These are phyloP conservation scores for Brachyopa scutellaris DNA, from an alignment of 2,888 invertebrate genomes.

Conservation along the genomic window DNA sequence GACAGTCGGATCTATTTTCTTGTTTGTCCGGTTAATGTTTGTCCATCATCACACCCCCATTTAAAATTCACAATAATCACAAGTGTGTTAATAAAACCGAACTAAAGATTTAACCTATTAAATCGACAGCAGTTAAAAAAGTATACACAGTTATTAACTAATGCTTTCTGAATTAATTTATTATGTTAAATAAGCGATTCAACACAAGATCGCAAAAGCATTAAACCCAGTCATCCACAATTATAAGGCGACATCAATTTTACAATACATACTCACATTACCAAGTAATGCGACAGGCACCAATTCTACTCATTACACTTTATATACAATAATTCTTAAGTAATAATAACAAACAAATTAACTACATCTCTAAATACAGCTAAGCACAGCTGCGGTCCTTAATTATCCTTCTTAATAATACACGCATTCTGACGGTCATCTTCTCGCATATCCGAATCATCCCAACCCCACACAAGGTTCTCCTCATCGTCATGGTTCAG, in stretches of 20 bases:
- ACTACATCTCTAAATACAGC: neutral
- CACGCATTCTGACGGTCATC: constrained; percentile 85
- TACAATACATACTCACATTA: constrained; percentile 1
- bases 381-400: constrained; percentile 48
- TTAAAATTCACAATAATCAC: too few relatives aligned
- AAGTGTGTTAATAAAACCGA: too few relatives aligned
- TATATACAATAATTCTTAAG: constrained; percentile 30
- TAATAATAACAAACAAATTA: constrained; percentile 1
- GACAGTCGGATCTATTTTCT: too few relatives aligned
- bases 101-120: too few relatives aligned
- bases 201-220: constrained; percentile 35
- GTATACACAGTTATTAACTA: too few relatives aligned
- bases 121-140: too few relatives aligned
- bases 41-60: too few relatives aligned
- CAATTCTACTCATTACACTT: constrained; percentile 75
- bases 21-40: too few relatives aligned
- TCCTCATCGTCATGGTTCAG: constrained; percentile 81
- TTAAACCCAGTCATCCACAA: constrained; percentile 32
- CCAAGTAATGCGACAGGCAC: constrained; percentile 74
- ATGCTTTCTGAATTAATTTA: too few relatives aligned
- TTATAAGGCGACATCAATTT: neutral
- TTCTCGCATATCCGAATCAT: constrained; percentile 88
- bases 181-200: constrained; percentile 20
- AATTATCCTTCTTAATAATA: constrained; percentile 78
- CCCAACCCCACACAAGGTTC: constrained; percentile 91